Evolutionary conservation across 1,140 invertebrate species (phyloP).

Genomic region (Zaprionus inermis): DNA sequence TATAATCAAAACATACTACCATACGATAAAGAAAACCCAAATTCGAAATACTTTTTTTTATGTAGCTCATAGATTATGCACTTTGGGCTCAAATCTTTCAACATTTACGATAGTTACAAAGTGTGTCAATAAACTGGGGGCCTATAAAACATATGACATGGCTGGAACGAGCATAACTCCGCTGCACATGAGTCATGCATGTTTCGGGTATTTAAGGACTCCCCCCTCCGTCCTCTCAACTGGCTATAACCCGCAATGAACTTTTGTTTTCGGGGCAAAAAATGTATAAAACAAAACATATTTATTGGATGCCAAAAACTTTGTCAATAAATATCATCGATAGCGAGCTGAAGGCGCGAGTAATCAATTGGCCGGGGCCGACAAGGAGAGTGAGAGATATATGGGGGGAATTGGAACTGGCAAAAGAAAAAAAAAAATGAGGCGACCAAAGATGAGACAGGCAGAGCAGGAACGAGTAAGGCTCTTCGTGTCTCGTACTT

Average conservation of each 20-base stretch:
- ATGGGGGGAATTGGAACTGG: conserved; percentile 19
- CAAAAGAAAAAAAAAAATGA: conserved; percentile 13
- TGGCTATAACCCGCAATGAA: conserved; percentile 32
- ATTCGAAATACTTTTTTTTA: not conserved
- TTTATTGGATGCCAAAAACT: conserved; percentile 65
- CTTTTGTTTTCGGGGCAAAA: conserved; percentile 18
- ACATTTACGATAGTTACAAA: conserved; percentile 22
- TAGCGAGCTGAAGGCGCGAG: conserved; percentile 46
- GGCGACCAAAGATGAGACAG: not conserved
- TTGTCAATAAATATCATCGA: conserved; percentile 73
- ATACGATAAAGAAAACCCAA: not conserved
- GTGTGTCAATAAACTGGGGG: conserved; percentile 12
- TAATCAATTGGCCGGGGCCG: conserved; percentile 39
- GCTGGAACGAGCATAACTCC: not conserved
- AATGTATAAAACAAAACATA: conserved; percentile 51
- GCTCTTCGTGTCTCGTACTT: conserved; percentile 41
- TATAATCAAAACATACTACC: not conserved
- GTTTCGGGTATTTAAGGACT: conserved; percentile 18
- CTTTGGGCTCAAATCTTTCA: conserved; percentile 4
- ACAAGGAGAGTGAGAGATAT: not conserved
- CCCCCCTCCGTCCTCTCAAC: conserved; percentile 5
- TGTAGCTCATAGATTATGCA: conserved; percentile 1
- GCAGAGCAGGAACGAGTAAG: not conserved
- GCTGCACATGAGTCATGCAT: conserved; percentile 32
- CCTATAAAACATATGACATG: conserved; percentile 14